Conservation (phyloP, 2,888 invertebrate species). For the Andrena camellia region DNA sequence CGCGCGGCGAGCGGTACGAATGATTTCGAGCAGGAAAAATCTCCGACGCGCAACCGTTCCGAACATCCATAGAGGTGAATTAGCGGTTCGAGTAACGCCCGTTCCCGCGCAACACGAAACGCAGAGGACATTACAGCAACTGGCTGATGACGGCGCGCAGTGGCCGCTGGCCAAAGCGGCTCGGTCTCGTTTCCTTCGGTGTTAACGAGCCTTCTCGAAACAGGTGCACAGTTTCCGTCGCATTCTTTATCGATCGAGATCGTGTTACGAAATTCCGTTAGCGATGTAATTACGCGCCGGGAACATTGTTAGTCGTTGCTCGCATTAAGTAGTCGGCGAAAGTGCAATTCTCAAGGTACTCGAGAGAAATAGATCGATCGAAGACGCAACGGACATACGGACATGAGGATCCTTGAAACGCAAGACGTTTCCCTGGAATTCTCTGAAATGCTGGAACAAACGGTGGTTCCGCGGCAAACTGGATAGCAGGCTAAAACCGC, state of each 20-base stretch:
- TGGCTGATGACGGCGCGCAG: neutral
- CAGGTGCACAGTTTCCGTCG: neutral
- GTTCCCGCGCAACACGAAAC: slow-evolving; percentile 9
- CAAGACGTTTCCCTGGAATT: neutral
- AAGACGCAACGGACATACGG: neutral
- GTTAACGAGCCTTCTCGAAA: no score
- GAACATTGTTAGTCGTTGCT: neutral
- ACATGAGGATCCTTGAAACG: neutral
- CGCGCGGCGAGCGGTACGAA: neutral
- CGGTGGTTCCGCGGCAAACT: neutral
- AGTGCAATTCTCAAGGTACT: neutral
- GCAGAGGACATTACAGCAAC: slow-evolving; percentile 16
- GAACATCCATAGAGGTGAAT: neutral
- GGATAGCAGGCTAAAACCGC: neutral
- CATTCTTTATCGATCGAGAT: neutral
- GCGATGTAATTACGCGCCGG: neutral
- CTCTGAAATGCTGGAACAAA: slow-evolving; percentile 8
- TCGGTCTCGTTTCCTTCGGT: neutral
- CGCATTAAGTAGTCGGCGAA: neutral
- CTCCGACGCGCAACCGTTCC: neutral
- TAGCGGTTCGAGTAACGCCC: neutral
- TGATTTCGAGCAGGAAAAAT: neutral
- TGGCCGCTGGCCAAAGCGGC: neutral
- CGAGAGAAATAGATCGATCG: neutral
- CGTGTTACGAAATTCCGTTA: neutral